Percentiles rank a stretch among this genome's conserved stretches.
phyloP scores from a whole-genome alignment of 2,888 invertebrate species.

The Sminthurides aquaticus region DNA sequence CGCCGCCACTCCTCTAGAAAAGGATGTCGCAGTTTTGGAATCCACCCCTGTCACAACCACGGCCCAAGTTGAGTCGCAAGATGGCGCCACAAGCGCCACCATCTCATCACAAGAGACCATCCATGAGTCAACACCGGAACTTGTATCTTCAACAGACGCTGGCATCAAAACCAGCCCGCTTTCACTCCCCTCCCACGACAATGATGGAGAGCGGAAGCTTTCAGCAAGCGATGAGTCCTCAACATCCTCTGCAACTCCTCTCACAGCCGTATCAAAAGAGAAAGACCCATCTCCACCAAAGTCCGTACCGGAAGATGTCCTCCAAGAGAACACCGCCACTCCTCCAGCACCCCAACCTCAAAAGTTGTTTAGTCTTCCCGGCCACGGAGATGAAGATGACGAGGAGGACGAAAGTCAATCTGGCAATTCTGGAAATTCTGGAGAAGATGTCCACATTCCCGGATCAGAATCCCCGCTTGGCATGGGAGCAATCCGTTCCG shows the following conservation, averaged over 20 bases:
- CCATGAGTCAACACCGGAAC: background rate
- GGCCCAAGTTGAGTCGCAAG: background rate
- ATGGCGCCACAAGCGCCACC: background rate
- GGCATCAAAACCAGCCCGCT: background rate
- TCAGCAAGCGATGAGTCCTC: conserved; percentile 26
- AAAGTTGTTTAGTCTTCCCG: conserved; percentile 32
- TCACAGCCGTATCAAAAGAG: conserved; percentile 25
- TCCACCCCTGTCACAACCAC: background rate
- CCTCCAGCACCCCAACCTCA: conserved; percentile 4
- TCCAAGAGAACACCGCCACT: background rate
- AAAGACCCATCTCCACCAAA: background rate
- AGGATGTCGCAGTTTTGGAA: background rate
- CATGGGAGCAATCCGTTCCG: conserved; percentile 32
- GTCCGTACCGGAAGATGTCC: background rate
- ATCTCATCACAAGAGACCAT: background rate
- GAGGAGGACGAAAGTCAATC: conserved; percentile 24
- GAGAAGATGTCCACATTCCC: conserved; percentile 24
- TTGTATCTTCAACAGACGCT: background rate
- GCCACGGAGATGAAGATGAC: conserved; percentile 28
- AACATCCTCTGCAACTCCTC: conserved; percentile 22
- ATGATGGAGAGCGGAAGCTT: conserved; percentile 17
- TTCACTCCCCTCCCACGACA: background rate
- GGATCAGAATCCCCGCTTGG: conserved; percentile 21
- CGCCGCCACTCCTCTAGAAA: background rate
- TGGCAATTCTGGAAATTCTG: conserved; percentile 22